Percentiles rank a stretch among this genome's conserved stretches.
These are phyloP conservation scores for Xyrauchen texanus DNA, from an alignment of 2,113 vertebrate species.

Conservation along the genomic window DNA sequence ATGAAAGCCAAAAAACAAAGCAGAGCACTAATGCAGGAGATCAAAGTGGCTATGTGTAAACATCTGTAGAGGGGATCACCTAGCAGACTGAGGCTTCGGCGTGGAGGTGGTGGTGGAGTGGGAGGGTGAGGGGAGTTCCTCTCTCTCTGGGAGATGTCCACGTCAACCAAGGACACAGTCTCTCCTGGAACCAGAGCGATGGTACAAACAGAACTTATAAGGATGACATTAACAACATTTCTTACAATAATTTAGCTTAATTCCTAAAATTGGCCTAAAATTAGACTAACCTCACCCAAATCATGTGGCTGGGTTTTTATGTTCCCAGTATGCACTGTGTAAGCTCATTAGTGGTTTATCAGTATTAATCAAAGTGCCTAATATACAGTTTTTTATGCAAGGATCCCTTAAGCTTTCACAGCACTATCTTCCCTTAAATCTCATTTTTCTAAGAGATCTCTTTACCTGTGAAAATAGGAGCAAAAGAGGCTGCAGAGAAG, in stretches of 20 bases:
- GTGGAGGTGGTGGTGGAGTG: constrained; percentile 91
- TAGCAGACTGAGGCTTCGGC: constrained; percentile 93
- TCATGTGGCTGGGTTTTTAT: neutral
- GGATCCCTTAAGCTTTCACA: neutral
- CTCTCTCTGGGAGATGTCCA: constrained; percentile 91
- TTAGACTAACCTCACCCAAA: constrained; percentile 13
- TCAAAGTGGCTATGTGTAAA: constrained; percentile 7
- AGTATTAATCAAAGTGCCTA: neutral
- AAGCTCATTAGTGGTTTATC: constrained; percentile 13
- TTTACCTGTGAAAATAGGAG: constrained; percentile 93
- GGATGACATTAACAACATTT: constrained; percentile 3
- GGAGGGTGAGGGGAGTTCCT: constrained; percentile 88
- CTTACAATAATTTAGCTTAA: neutral
- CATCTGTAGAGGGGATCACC: constrained; percentile 68
- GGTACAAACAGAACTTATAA: neutral
- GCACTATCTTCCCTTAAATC: neutral
- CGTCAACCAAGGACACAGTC: constrained; percentile 93
- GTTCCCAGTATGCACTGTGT: constrained; percentile 1
- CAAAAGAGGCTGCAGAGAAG: constrained; percentile 93
- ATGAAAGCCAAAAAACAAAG: neutral
- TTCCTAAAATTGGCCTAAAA: neutral
- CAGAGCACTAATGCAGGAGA: constrained; percentile 4
- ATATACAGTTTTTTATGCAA: neutral
- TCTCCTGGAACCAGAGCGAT: constrained; percentile 77
- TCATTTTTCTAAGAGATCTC: neutral